Evolutionary conservation across 2,797 vertebrate genomes (phyloP).

Genomic region (Cichlasoma orientale): DNA sequence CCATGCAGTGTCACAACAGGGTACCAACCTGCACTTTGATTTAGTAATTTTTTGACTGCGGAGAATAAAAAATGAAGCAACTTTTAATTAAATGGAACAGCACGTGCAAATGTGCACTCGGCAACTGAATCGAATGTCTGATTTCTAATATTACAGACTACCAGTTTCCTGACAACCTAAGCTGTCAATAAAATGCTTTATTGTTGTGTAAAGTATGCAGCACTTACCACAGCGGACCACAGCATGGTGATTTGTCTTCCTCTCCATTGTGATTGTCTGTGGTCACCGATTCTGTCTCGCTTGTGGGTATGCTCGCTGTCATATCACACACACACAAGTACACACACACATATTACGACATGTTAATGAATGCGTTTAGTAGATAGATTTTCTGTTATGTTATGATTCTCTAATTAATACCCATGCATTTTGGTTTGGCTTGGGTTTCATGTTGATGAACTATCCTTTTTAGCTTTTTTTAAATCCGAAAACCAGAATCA

Average conservation of each 20-base stretch:
- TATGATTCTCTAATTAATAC: constrained; percentile 19
- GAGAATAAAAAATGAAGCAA: constrained; percentile 76
- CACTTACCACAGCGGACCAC: constrained; percentile 90
- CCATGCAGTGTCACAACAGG: constrained; percentile 40
- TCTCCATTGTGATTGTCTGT: constrained; percentile 89
- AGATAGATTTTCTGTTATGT: neutral
- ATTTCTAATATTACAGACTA: neutral
- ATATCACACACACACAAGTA: constrained; percentile 45
- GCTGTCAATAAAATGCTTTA: neutral
- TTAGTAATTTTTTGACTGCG: constrained; percentile 95
- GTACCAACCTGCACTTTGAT: constrained; percentile 97
- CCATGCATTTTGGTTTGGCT: constrained; percentile 44
- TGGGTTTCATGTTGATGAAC: neutral
- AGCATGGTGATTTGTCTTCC: constrained; percentile 85
- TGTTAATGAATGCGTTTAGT: neutral
- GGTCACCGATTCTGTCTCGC: constrained; percentile 94
- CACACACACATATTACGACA: neutral
- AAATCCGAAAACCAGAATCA: neutral
- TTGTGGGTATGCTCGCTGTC: constrained; percentile 92
- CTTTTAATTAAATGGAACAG: constrained; percentile 31
- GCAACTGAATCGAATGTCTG: neutral
- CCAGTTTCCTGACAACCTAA: neutral
- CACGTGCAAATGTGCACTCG: neutral
- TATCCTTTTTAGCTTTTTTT: fast-evolving
- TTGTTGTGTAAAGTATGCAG: neutral